Percentiles rank a stretch among this genome's conserved stretches.
Conservation (phyloP, 2,113 vertebrate genomes). For the Gadus chalcogrammus region DNA sequence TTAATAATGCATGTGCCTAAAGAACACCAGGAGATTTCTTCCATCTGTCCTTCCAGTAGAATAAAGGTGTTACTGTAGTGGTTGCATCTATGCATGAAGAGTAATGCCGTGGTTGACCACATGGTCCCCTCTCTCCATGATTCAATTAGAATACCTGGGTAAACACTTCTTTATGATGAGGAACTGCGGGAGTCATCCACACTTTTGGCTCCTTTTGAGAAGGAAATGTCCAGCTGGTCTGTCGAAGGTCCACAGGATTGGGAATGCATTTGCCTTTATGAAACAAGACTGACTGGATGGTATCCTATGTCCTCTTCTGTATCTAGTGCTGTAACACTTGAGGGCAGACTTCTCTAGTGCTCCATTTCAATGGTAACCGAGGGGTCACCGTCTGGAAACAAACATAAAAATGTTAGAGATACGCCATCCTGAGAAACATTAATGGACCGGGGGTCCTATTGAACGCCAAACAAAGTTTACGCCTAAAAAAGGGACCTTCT, state of each 20-base stretch:
- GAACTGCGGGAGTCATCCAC: slow-evolving; percentile 30
- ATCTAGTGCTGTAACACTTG: slow-evolving; percentile 17
- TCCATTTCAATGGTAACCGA: slow-evolving; percentile 73
- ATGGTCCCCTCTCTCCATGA: slow-evolving; percentile 13
- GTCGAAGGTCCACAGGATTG: slow-evolving; percentile 29
- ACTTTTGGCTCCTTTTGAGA: slow-evolving; percentile 35
- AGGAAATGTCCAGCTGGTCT: background rate
- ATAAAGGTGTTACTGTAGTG: background rate
- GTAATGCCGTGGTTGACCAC: slow-evolving; percentile 19
- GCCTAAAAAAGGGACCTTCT: too few relatives aligned
- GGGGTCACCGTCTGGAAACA: slow-evolving; percentile 62
- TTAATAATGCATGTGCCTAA: background rate
- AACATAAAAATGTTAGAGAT: slow-evolving; percentile 4
- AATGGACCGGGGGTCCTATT: too few relatives aligned
- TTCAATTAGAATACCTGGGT: slow-evolving; percentile 17
- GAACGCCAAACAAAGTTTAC: too few relatives aligned
- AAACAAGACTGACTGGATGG: slow-evolving; percentile 13
- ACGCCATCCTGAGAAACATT: background rate
- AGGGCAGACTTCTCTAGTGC: slow-evolving; percentile 39
- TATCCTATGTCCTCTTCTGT: slow-evolving; percentile 20
- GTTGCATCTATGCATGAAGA: slow-evolving; percentile 9
- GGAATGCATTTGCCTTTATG: slow-evolving; percentile 39
- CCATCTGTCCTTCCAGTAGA: background rate
- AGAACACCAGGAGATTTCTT: background rate
- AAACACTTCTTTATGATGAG: slow-evolving; percentile 26